These are phyloP conservation scores for Venustoraphidia nigricollis DNA, from an alignment of 2,888 invertebrate genomes.

Conservation along the genomic window DNA sequence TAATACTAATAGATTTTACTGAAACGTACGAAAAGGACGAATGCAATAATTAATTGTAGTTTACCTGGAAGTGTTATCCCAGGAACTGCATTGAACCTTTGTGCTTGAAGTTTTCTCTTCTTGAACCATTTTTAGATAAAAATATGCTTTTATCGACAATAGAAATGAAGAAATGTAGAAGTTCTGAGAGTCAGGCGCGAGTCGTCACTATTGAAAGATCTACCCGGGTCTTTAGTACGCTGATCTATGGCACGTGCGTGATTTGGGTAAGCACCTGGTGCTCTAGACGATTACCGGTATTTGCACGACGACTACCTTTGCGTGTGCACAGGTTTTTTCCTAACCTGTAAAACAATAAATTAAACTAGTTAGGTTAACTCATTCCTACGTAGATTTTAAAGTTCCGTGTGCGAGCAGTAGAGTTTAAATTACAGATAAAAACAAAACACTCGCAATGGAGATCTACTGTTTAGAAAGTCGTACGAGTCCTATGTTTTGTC, in stretches of 20 bases:
- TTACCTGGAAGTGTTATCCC: constrained; percentile 21
- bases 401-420: too few species aligned
- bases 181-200: too few species aligned
- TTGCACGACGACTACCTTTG: constrained; percentile 72
- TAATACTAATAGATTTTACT: neutral
- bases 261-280: constrained; percentile 68
- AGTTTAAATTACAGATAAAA: too few species aligned
- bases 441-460: too few species aligned
- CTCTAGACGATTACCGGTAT: constrained; percentile 73
- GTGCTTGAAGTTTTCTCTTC: constrained; percentile 16
- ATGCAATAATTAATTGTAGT: too few species aligned
- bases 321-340: constrained; percentile 67
- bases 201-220: too few species aligned
- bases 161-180: neutral
- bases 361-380: too few species aligned
- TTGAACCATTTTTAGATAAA: constrained; percentile 23
- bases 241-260: constrained; percentile 68
- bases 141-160: neutral
- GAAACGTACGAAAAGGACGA: too few species aligned
- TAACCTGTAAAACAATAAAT: constrained; percentile 39
- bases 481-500: too few species aligned
- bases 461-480: too few species aligned
- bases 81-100: constrained; percentile 11
- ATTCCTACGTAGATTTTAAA: too few species aligned
- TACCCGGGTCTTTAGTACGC: neutral